Conservation (phyloP, 2,113 vertebrate genomes). For the Tetrax tetrax region DNA sequence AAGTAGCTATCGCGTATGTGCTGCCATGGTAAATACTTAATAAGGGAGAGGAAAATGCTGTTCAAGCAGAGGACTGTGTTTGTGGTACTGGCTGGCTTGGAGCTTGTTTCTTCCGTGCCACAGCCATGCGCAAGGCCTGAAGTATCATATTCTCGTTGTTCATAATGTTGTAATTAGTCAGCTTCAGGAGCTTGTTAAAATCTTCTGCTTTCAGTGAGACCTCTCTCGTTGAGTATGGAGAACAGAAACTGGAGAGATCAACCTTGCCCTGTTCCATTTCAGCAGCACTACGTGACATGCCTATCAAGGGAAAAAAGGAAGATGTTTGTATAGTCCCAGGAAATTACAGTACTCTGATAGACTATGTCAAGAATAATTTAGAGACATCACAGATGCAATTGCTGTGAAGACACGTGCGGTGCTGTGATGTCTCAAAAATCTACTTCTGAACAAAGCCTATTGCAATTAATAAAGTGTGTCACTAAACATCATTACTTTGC, state of each 20-base stretch:
- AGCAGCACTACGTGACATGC: slow-evolving; percentile 59
- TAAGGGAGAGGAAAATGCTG: background rate
- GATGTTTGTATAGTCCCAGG: background rate
- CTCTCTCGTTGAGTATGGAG: slow-evolving; percentile 77
- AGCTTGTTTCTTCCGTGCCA: slow-evolving; percentile 55
- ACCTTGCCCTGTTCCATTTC: slow-evolving; percentile 78
- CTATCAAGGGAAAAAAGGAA: slow-evolving; percentile 24
- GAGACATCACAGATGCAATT: background rate
- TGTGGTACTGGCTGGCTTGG: background rate
- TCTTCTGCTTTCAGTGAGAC: slow-evolving; percentile 78
- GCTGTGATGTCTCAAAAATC: background rate
- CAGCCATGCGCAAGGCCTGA: slow-evolving; percentile 56
- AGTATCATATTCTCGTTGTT: slow-evolving; percentile 77
- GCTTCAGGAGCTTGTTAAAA: slow-evolving; percentile 76
- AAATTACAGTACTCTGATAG: background rate
- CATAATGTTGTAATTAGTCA: slow-evolving; percentile 79
- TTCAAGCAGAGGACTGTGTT: slow-evolving; percentile 17
- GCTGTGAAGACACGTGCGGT: background rate
- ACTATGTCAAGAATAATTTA: background rate
- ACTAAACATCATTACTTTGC: background rate
- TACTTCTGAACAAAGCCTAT: background rate
- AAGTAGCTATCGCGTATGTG: background rate
- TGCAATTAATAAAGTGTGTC: background rate
- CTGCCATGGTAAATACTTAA: background rate
- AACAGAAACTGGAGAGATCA: slow-evolving; percentile 72